A percentile compares a stretch with the other conserved stretches of the same genome.
These are phyloP conservation scores for Troides aeacus DNA, from an alignment of 2,888 invertebrate genomes.

Conservation along the genomic window DNA sequence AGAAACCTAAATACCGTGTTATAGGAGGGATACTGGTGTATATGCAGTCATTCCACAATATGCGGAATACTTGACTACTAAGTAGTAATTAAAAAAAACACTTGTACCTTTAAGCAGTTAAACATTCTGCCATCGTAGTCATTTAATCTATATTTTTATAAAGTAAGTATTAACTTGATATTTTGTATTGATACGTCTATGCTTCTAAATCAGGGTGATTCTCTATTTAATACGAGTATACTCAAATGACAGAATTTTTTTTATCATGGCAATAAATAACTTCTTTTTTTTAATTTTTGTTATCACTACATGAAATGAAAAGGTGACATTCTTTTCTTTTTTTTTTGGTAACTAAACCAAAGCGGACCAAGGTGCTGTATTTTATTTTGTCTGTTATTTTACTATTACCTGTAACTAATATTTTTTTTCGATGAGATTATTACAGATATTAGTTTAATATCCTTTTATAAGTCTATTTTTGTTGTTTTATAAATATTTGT, in stretches of 20 bases:
- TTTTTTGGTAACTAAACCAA: slow-evolving; percentile 14
- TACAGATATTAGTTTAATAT: no score
- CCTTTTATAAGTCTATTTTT: no score
- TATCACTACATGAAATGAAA: not conserved
- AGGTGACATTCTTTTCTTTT: not conserved
- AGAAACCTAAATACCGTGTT: no score
- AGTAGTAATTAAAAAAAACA: no score
- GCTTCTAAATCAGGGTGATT: not conserved
- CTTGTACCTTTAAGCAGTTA: not conserved
- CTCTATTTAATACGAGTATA: not conserved
- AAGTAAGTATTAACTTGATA: slow-evolving; percentile 16
- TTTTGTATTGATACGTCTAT: not conserved
- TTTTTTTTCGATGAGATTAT: no score
- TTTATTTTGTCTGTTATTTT: not conserved
- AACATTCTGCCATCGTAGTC: not conserved
- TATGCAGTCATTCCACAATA: no score
- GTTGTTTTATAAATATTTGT: no score
- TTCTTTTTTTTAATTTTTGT: not conserved
- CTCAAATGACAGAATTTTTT: not conserved
- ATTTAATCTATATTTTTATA: slow-evolving; percentile 16
- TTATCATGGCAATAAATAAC: not conserved
- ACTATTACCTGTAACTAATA: no score
- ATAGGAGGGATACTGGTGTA: no score
- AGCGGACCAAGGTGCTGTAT: slow-evolving; percentile 17
- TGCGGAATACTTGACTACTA: no score